Evolutionary conservation across 2,113 vertebrate genomes (phyloP).

Genomic region (Poecile atricapillus): DNA sequence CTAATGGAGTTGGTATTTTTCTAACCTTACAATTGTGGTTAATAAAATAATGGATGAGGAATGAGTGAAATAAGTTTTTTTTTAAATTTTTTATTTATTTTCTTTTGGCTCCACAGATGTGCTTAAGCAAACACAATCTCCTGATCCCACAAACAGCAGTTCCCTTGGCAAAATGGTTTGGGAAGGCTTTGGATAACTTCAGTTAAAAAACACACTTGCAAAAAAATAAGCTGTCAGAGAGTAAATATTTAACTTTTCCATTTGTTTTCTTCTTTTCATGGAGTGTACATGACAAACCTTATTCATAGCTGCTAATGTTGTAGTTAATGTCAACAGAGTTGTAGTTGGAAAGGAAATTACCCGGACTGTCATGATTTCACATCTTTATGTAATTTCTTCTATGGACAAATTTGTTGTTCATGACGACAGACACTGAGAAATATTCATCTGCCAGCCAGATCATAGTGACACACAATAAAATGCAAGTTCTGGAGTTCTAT

Average conservation of each 20-base stretch:
- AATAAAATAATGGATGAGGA: slow-evolving; percentile 40
- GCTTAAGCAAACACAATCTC: slow-evolving; percentile 30
- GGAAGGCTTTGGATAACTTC: not conserved
- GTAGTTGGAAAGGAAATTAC: slow-evolving; percentile 51
- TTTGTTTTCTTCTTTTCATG: slow-evolving; percentile 39
- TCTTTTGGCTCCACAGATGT: not conserved
- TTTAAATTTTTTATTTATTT: not conserved
- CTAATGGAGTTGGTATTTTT: not conserved
- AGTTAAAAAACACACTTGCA: not conserved
- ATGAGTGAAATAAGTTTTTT: not conserved
- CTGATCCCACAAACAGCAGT: not conserved
- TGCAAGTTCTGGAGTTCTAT: not conserved
- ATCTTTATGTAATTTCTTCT: slow-evolving; percentile 42
- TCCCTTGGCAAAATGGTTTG: not conserved
- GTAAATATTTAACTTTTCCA: slow-evolving; percentile 49
- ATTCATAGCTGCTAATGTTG: slow-evolving; percentile 36
- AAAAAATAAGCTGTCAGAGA: slow-evolving; percentile 1
- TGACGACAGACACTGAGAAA: not conserved
- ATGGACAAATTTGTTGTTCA: not conserved
- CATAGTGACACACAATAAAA: not conserved
- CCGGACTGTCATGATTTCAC: slow-evolving; percentile 7
- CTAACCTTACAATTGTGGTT: slow-evolving; percentile 12
- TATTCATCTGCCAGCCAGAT: not conserved
- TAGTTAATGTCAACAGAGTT: slow-evolving; percentile 33
- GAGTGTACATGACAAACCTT: not conserved